A percentile compares a stretch with the other conserved stretches of the same genome.
Evolutionary conservation across 2,888 invertebrate species (phyloP).

Genomic region (Thecophora atra): DNA sequence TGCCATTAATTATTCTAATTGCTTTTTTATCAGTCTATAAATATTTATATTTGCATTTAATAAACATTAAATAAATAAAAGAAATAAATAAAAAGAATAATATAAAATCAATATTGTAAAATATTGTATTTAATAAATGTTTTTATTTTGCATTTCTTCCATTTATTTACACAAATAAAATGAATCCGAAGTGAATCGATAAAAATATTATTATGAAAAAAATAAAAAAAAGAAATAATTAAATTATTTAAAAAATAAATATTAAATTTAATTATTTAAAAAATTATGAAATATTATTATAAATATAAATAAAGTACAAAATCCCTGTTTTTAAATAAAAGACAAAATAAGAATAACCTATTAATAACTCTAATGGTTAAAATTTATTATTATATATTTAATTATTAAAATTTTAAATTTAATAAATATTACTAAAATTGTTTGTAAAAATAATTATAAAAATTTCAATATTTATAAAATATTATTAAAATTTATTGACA

Average conservation of each 20-base stretch:
- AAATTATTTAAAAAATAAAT: no score
- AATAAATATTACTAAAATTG: no score
- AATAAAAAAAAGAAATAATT: neutral
- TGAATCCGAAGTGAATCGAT: neutral
- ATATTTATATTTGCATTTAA: neutral
- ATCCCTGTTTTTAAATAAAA: no score
- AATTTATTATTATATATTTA: no score
- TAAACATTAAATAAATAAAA: neutral
- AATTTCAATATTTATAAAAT: no score
- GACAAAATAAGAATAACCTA: no score
- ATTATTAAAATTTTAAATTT: no score
- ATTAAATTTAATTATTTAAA: no score
- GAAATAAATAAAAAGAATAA: neutral
- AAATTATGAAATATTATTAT: no score
- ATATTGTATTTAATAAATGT: conserved; percentile 6
- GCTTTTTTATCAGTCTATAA: neutral
- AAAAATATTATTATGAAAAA: neutral
- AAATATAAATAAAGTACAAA: neutral
- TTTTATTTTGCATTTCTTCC: neutral
- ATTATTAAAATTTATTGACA: no score
- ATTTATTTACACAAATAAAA: neutral
- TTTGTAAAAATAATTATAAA: neutral
- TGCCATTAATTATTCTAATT: neutral
- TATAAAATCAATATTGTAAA: neutral
- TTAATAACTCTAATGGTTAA: no score